phyloP scores from a whole-genome alignment of 2,113 vertebrate species.

The Pogona vitticeps region DNA sequence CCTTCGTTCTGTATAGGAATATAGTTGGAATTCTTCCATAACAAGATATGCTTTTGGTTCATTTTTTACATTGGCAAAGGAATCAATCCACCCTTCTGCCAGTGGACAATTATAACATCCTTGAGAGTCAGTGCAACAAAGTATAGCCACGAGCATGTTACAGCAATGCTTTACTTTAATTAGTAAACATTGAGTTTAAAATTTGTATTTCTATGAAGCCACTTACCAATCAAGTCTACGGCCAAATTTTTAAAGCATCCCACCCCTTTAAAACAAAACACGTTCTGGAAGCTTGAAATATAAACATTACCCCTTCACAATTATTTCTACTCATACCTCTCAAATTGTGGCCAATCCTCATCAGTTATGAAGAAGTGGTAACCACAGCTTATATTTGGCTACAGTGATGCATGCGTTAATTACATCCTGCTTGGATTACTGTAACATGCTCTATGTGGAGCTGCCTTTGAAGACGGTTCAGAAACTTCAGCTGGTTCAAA shows the following conservation, averaged over 20 bases:
- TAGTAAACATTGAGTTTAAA: not conserved
- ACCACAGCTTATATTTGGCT: too few species aligned
- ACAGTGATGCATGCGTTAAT: too few species aligned
- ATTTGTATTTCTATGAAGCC: not conserved
- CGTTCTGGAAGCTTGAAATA: too few species aligned
- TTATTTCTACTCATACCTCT: not conserved
- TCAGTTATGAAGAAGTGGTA: not conserved
- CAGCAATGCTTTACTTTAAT: not conserved
- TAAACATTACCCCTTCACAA: not conserved
- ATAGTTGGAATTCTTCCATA: not conserved
- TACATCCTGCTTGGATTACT: too few species aligned
- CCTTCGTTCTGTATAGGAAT: not conserved
- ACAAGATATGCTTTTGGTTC: not conserved
- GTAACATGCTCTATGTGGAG: too few species aligned
- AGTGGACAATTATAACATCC: not conserved
- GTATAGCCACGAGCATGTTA: not conserved
- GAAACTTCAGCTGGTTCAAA: not conserved
- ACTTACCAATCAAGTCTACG: not conserved
- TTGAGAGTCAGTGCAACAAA: not conserved
- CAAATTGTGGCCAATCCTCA: not conserved
- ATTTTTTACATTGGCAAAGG: not conserved
- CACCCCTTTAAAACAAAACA: not conserved
- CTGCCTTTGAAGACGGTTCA: too few species aligned
- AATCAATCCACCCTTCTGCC: not conserved
- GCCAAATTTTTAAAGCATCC: not conserved